Base-by-base conservation (phyloP, 1,140 invertebrate genomes). In the Monomorium pharaonis region DNA sequence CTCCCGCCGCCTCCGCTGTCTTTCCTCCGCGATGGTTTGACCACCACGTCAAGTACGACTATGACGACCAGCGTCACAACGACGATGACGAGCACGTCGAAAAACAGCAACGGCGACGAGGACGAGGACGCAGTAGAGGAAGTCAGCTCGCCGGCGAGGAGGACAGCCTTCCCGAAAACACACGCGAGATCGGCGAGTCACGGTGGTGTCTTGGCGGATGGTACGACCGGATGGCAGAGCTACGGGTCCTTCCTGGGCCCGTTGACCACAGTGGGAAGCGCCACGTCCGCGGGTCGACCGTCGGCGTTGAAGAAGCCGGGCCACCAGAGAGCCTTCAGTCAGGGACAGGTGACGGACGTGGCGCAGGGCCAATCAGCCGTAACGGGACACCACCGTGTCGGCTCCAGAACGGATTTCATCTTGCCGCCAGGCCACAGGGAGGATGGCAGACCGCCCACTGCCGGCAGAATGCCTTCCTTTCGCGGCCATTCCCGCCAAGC, bases 381-480 rank as follows among this genome's bases (percentile, higher is more conserved):
- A 27, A 95, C 95, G 27, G 97, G 97, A 1, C 98, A 98, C 94
- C 97, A 96, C 90, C 96, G 98, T 18, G 96, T 97, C n/a, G 97
- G 97, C 42, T 98, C 97, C 84, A 97, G 97, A 92, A 98, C 98
- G 1, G 98, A 98, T 89, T 98, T 98, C 90, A 98, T 98, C 60
- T 95, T 98, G 42, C 98, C 98, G 1, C 97, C 97, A 0, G 97
- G 97, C 1, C 97, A 98, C 93, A 92, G 95, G 27, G 95, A 97
- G 96, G 91, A 97, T 96, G 84, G 94, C 89, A 56, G 95, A 87
- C 85, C 93, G 63, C 7, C 93, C 90, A 81, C 95, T 95, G 58
- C 94, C 93, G 30, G 95, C 37, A 95, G 93, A 47, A 95, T 90
- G 88, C 96, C 63, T 47, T 94, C 93, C 6, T 94, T 92, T 83